phyloP scores from a whole-genome alignment of 2,888 invertebrate species.

The Drosophila mimica region DNA sequence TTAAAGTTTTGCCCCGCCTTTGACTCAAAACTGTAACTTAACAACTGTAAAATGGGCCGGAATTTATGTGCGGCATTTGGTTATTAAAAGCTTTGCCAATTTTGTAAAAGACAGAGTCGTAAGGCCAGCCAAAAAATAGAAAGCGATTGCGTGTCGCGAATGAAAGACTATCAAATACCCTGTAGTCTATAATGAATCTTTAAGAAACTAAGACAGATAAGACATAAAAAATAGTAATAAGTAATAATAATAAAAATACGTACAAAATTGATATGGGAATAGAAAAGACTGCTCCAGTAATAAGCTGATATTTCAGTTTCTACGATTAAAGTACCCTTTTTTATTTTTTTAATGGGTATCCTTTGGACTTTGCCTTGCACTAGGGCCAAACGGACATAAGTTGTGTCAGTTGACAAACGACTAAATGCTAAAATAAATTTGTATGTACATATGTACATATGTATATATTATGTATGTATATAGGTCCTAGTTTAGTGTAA shows the following conservation, averaged over 20 bases:
- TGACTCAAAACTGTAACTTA: conserved; percentile 12
- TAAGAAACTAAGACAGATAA: not conserved
- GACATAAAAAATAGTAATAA: not conserved
- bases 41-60: conserved; percentile 28
- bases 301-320: not conserved
- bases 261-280: not conserved
- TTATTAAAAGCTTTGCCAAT: conserved; percentile 52
- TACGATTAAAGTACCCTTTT: not conserved
- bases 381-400: conserved; percentile 30
- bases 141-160: not conserved
- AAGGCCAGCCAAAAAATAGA: conserved; percentile 11
- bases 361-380: conserved; percentile 9
- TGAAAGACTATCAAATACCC: not conserved
- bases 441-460: not conserved
- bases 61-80: conserved; percentile 38
- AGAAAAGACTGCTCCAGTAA: not conserved
- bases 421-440: conserved; percentile 8
- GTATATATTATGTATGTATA: not conserved
- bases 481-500: not conserved
- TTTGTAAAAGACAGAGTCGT: conserved; percentile 19
- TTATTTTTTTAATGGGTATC: not conserved
- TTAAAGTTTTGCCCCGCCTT: conserved; percentile 15
- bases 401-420: conserved; percentile 48
- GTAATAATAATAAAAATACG: not conserved
- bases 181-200: not conserved